Percentiles rank a stretch among this genome's conserved stretches.
These are phyloP conservation scores for Tinea pellionella DNA, from an alignment of 2,888 invertebrate genomes.

Conservation along the genomic window DNA sequence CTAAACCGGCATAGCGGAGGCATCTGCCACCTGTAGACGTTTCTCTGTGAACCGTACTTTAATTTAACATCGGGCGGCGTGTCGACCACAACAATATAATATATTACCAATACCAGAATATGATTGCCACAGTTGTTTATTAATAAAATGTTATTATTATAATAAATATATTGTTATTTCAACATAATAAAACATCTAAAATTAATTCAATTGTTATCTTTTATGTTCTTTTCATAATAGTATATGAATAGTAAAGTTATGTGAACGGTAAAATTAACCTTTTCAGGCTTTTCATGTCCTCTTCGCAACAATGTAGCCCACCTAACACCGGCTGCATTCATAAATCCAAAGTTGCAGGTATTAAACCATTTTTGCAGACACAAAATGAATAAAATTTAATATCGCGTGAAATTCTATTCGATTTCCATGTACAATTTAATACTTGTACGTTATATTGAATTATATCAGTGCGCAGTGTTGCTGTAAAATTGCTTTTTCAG, in stretches of 20 bases:
- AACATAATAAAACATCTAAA: background rate
- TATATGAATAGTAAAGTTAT: background rate
- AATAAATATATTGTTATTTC: too few species aligned
- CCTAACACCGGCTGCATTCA: conserved; percentile 9
- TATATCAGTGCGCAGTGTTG: conserved; percentile 1
- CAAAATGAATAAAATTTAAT: conserved; percentile 13
- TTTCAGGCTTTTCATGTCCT: background rate
- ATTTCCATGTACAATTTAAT: conserved; percentile 11
- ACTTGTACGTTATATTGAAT: conserved; percentile 5
- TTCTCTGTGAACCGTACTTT: too few species aligned
- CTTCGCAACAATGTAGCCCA: conserved; percentile 8
- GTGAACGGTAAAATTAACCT: background rate
- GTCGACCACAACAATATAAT: too few species aligned
- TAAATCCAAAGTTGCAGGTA: conserved; percentile 11
- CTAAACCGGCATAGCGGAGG: too few species aligned
- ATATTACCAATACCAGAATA: too few species aligned
- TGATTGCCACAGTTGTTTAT: too few species aligned
- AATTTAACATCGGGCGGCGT: too few species aligned
- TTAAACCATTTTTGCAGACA: conserved; percentile 11
- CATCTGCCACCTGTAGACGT: too few species aligned
- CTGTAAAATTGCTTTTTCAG: conserved; percentile 8
- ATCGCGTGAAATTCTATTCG: conserved; percentile 9
- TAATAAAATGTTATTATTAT: too few species aligned
- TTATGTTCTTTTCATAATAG: background rate
- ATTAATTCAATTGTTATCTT: background rate